A percentile compares a stretch with the other conserved stretches of the same genome.
phyloP scores from a whole-genome alignment of 1,140 invertebrate species.

The Hydropsyche tenuis region DNA sequence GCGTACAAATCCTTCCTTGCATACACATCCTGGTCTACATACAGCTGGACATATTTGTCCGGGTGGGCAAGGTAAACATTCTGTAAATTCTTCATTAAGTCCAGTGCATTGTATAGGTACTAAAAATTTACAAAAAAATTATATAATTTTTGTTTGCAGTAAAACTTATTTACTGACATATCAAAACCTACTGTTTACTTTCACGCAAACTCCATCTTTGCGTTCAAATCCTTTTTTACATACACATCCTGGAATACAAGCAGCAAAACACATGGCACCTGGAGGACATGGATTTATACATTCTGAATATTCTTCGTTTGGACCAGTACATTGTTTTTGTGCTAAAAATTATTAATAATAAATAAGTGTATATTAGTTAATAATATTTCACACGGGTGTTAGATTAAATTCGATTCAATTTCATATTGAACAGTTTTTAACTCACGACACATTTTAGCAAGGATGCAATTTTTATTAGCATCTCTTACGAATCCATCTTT shows the following conservation, averaged over 20 bases:
- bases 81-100: neutral
- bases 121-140: too few species aligned
- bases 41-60: neutral
- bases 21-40: neutral
- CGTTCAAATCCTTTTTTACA: neutral
- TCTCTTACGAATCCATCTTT: conserved; percentile 34
- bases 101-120: neutral
- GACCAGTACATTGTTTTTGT: neutral
- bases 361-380: neutral
- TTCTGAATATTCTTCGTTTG: conserved; percentile 1
- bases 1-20: neutral
- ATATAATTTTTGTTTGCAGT: too few species aligned
- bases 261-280: neutral
- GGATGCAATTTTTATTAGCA: neutral
- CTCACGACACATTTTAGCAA: conserved; percentile 10
- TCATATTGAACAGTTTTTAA: too few species aligned
- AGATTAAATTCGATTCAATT: neutral
- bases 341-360: neutral
- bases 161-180: too few species aligned
- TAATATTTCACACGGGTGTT: neutral
- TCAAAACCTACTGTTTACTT: too few species aligned
- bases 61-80: neutral
- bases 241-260: neutral
- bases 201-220: neutral
- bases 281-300: conserved; percentile 5